A percentile compares a stretch with the other conserved stretches of the same genome.
Evolutionary conservation across 2,797 vertebrate genomes (phyloP).

Genomic region (Borostomias antarcticus): DNA sequence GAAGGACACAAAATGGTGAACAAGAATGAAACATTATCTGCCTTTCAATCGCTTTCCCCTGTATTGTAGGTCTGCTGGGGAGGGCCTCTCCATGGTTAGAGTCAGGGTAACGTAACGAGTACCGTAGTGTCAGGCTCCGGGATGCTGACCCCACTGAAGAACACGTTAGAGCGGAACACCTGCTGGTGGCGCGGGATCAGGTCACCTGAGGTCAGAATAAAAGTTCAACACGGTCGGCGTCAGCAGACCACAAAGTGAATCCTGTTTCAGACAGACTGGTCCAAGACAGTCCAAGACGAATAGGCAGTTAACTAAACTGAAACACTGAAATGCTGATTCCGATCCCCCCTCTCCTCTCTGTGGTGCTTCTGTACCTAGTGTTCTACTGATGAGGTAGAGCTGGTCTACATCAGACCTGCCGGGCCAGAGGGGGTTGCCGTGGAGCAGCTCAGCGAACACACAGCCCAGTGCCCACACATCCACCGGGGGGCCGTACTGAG

Average conservation of each 20-base stretch:
- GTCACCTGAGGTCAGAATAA: conserved; percentile 78
- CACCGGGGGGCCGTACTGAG: conserved; percentile 85
- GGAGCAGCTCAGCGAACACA: conserved; percentile 85
- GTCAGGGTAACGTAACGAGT: conserved; percentile 18
- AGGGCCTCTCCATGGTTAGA: not conserved
- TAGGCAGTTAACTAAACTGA: no score
- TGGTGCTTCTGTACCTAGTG: conserved; percentile 54
- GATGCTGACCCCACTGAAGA: conserved; percentile 87
- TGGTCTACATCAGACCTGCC: conserved; percentile 90
- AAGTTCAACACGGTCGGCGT: not conserved
- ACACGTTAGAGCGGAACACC: conserved; percentile 86
- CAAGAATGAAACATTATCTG: not conserved
- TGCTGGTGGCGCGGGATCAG: conserved; percentile 88
- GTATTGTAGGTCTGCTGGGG: not conserved
- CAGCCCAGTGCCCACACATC: conserved; percentile 88
- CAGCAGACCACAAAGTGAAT: not conserved
- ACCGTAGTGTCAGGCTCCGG: conserved; percentile 85
- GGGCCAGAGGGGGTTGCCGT: conserved; percentile 87
- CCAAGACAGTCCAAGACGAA: no score
- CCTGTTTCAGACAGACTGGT: not conserved
- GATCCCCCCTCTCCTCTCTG: not conserved
- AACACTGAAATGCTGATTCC: not conserved
- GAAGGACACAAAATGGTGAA: conserved; percentile 9
- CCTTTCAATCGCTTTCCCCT: not conserved
- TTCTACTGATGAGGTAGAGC: conserved; percentile 86